Base-by-base conservation (phyloP, 2,888 invertebrate genomes). In the Oscheius sp. region DNA sequence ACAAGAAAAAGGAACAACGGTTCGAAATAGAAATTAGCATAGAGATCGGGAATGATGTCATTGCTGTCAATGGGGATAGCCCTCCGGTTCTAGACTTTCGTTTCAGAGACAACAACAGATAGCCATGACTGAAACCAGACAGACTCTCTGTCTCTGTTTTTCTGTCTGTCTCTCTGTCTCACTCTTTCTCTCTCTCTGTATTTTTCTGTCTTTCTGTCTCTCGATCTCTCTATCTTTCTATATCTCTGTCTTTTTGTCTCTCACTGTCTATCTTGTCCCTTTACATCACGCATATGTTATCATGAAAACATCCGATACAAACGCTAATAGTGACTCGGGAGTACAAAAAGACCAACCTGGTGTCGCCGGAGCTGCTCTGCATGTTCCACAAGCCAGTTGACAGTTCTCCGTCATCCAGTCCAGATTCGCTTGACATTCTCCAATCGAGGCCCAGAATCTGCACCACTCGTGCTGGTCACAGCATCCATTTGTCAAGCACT, bases 381-480 rank as follows among this genome's bases (percentile, higher is more conserved):
- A 86, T 0, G 83, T 82, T 53, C 83, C 82, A 75, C 86, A 86
- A 11, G 86, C 83, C 73, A 86, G 71, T 66, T 85, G 83, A 72
- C 86, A 86, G 62, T 85, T 84, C n/a, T 73, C 75, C 0, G 77
- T 60, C 86, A 86, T 86, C 86, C 86, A 86, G 51, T 84, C 83
- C n/a, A 71, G 73, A 75, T 86, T 86, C 10, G 82, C 76, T 79
- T 81, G 80, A 58, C 84, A 84, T 76, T 84, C 84, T 37, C 82
- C 84, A 48, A 84, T 84, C 0, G 80, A 81, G 11, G 84, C 84
- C 84, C 83, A 84, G 76, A 84, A 84, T 51, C 81, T 76, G 70
- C 80, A 81, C 85, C 85, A 86, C 62, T 86, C 86, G 78, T 86
- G 86, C 75, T 86, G 85, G 73, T 86, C 86, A 68, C 86, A 86